Base-by-base conservation (phyloP, 2,888 invertebrate genomes). In the Deilephila porcellus region DNA sequence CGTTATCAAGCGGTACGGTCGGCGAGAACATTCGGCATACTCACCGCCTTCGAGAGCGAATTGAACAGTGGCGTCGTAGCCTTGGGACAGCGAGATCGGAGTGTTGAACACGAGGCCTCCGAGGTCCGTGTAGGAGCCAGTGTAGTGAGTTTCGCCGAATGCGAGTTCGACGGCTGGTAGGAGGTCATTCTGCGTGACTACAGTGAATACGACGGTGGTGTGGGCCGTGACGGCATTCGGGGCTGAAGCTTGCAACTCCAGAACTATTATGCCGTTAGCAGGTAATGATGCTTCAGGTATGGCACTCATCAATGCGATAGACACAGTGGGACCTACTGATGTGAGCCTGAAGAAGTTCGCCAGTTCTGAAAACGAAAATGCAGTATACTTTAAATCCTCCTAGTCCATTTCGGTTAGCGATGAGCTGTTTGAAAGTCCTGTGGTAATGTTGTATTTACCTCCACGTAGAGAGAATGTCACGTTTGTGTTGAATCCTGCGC, bases 181-280 rank as follows among this genome's bases (percentile, higher is more conserved):
- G 6, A 71, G 76, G 67, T 14, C 85, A 85, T 84, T 79, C 85
- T 86, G 34, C n/a, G 63, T 63, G 73, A 79, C 79, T 0, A 88
- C 76, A 6, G n/a, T 60, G 64, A 85, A 70, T 17, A 70, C 70
- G 8, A 70, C 29, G 3, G 72, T 63, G n/a, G 72, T 56, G 56
- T 56, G 37, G 20, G 72, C 72, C 7, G 56, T 20, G 6, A 72
- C 20, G 63, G 72, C 64, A 14, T n/a, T 53, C 3, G 72, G 72
- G 1, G 72, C 72, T 25, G 72, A 53, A 8, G 72, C 72, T 34
- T 5, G 32, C n/a, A 72, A 25, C n/a, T 72, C 64, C 29, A 72
- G 7, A n/a, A 53, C 34, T 64, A 52, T 64, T 19, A 72, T 17
- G 19, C 72, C 8, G 34, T 72, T 72, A 11, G 4, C 20, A 53